Evolutionary conservation across 2,797 vertebrate genomes (phyloP).

Genomic region (Urocyon cinereoargenteus): DNA sequence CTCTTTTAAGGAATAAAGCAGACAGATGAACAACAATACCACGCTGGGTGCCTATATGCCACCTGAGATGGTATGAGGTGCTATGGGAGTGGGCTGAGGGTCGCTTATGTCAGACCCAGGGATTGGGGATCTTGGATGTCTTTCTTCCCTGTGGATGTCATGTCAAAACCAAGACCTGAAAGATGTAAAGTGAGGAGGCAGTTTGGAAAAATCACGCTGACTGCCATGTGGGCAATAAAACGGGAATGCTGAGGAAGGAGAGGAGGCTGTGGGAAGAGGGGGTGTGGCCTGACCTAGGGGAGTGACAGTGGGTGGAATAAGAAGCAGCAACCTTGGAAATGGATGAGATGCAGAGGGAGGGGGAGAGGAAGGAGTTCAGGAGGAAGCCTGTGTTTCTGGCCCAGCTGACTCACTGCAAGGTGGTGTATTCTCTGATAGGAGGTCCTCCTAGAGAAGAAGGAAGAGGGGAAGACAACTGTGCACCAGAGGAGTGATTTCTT

Average conservation of each 20-base stretch:
- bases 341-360: background rate
- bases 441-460: background rate
- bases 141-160: background rate
- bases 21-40: fast-evolving
- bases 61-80: fast-evolving
- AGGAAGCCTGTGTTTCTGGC: background rate
- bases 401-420: background rate
- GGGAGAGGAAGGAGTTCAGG: too few relatives aligned
- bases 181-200: background rate
- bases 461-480: background rate
- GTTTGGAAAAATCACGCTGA: background rate
- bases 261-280: background rate
- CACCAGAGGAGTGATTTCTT: background rate
- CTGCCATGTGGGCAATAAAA: too few relatives aligned
- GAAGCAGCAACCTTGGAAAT: background rate
- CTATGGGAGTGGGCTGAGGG: too few relatives aligned
- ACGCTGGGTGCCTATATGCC: background rate
- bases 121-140: background rate
- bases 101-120: background rate
- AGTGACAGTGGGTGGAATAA: too few relatives aligned
- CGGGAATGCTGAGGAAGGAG: background rate
- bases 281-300: background rate
- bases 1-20: background rate
- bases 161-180: background rate
- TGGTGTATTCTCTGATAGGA: background rate